These are phyloP conservation scores for Coregonus sp. DNA, from an alignment of 2,797 vertebrate species.

Conservation along the genomic window DNA sequence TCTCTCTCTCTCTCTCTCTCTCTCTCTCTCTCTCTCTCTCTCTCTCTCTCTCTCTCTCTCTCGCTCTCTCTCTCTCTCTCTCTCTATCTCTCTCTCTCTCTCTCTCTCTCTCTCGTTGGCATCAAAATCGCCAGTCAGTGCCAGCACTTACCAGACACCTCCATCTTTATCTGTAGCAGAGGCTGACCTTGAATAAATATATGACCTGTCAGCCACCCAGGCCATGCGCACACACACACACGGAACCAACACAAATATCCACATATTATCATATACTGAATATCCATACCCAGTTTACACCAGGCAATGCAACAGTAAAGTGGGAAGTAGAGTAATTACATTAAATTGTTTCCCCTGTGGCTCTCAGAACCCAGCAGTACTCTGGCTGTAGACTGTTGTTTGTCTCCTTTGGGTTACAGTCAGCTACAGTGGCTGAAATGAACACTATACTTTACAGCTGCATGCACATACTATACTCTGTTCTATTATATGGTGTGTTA, in stretches of 20 bases:
- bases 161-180: slow-evolving; percentile 56
- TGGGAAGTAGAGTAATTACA: slow-evolving; percentile 28
- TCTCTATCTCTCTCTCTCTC: slow-evolving; percentile 15
- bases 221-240: neutral
- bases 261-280: neutral
- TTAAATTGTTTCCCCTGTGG: slow-evolving; percentile 23
- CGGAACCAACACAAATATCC: slow-evolving; percentile 1
- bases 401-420: slow-evolving; percentile 10
- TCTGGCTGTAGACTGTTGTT: neutral
- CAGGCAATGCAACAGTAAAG: slow-evolving; percentile 36
- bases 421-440: neutral
- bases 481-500: neutral
- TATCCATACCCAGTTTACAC: slow-evolving; percentile 2
- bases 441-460: neutral
- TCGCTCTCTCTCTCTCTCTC: neutral
- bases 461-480: neutral
- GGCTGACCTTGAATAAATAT: slow-evolving; percentile 63
- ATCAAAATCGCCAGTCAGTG: slow-evolving; percentile 56
- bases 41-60: neutral
- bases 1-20: neutral
- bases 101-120: slow-evolving; percentile 48
- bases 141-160: slow-evolving; percentile 55
- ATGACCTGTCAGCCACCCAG: slow-evolving; percentile 46
- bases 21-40: neutral
- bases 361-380: neutral